Percentiles rank a stretch among this genome's conserved stretches.
Conservation (phyloP, 2,113 vertebrate genomes). For the Dipodomys spectabilis region DNA sequence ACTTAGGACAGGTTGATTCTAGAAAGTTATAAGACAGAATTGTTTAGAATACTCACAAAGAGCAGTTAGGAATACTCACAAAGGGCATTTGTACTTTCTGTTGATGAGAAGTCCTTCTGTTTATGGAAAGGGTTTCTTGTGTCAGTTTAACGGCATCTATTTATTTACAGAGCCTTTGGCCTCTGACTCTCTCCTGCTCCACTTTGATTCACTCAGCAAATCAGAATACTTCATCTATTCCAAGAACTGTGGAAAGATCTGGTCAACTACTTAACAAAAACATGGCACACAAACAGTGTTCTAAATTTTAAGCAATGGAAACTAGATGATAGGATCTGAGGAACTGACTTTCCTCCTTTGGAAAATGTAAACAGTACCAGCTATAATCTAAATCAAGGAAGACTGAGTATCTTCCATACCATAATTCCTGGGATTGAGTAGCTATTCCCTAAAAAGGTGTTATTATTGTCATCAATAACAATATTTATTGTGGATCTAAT, state of each 20-base stretch:
- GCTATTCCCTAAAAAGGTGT: background rate
- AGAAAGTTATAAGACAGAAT: slow-evolving; percentile 39
- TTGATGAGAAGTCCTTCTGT: background rate
- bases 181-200: background rate
- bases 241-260: background rate
- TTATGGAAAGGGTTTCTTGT: slow-evolving; percentile 12
- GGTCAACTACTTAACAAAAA: background rate
- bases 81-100: background rate
- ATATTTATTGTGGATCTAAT: slow-evolving; percentile 28
- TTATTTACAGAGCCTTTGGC: slow-evolving; percentile 6
- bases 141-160: background rate
- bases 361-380: background rate
- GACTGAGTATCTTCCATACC: background rate
- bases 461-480: background rate
- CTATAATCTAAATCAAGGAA: background rate
- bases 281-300: background rate
- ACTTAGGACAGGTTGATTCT: background rate
- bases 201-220: background rate
- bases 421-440: background rate
- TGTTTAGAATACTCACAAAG: background rate
- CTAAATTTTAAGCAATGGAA: background rate
- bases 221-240: background rate
- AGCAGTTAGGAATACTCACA: background rate
- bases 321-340: background rate
- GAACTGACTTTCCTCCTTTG: background rate